These are phyloP conservation scores for Dromas ardeola DNA, from an alignment of 2,113 vertebrate species.

Conservation along the genomic window DNA sequence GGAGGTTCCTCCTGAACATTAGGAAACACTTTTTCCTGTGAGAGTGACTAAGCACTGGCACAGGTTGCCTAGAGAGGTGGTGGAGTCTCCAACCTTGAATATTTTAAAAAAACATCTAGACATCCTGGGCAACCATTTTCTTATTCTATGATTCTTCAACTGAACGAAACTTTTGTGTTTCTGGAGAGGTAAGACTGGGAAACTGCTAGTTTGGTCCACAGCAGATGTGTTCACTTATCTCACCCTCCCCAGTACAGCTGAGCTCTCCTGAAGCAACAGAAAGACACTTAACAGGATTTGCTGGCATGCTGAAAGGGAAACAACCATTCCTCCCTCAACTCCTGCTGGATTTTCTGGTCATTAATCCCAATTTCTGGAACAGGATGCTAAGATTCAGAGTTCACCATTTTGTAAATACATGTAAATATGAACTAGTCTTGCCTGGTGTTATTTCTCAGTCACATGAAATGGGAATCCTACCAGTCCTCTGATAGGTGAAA, in stretches of 20 bases:
- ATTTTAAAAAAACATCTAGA: not conserved
- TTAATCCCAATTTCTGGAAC: not conserved
- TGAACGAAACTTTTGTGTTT: not conserved
- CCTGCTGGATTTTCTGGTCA: not conserved
- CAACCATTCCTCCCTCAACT: not conserved
- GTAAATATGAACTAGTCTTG: not conserved
- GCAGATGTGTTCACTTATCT: not conserved
- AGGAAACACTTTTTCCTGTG: not conserved
- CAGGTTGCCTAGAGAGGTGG: not conserved
- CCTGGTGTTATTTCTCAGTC: not conserved
- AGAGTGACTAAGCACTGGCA: not conserved
- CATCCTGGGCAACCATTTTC: not conserved
- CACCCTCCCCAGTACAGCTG: not conserved
- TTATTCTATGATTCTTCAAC: not conserved
- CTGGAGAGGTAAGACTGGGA: not conserved
- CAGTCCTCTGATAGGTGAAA: not conserved
- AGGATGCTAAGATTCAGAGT: not conserved
- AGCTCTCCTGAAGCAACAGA: not conserved
- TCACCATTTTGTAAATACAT: not conserved
- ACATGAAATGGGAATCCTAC: not conserved
- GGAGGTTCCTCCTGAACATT: not conserved
- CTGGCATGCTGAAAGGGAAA: not conserved
- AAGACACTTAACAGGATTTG: not conserved
- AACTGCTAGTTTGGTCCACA: not conserved
- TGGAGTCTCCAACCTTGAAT: not conserved